Percentiles rank a stretch among this genome's conserved stretches.
Evolutionary conservation across 2,113 vertebrate genomes (phyloP).

Genomic region (Opisthocomus hoazin): DNA sequence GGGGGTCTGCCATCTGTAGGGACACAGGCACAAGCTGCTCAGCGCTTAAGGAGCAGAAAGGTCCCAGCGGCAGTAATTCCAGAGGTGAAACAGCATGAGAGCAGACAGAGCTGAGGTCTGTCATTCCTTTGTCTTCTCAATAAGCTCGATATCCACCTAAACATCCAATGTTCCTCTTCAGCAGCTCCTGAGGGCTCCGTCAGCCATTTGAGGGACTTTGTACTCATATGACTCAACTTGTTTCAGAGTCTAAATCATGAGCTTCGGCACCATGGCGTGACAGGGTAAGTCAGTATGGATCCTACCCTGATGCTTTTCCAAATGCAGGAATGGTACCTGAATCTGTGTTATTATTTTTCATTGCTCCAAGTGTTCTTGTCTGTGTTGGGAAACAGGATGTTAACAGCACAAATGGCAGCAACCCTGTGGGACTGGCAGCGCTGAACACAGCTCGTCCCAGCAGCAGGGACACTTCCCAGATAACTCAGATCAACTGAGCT

Average conservation of each 20-base stretch:
- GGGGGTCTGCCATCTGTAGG: rapidly evolving
- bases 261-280: rapidly evolving
- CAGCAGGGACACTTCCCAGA: neutral
- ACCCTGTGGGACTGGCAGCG: rapidly evolving
- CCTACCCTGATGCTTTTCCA: neutral
- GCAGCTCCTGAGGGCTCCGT: neutral
- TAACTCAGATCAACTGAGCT: neutral
- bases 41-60: neutral
- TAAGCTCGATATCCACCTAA: neutral
- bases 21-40: neutral
- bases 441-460: rapidly evolving
- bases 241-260: neutral
- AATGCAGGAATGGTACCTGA: neutral
- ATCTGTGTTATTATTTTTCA: neutral
- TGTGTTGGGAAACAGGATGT: rapidly evolving
- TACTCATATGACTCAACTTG: neutral
- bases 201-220: neutral
- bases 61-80: neutral
- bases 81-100: neutral
- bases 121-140: neutral
- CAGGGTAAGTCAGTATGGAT: neutral
- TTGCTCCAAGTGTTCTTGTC: neutral
- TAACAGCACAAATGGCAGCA: neutral
- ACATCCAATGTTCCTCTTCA: neutral
- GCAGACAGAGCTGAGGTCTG: neutral